phyloP scores from a whole-genome alignment of 2,888 invertebrate species.

The Elgonia sp. region DNA sequence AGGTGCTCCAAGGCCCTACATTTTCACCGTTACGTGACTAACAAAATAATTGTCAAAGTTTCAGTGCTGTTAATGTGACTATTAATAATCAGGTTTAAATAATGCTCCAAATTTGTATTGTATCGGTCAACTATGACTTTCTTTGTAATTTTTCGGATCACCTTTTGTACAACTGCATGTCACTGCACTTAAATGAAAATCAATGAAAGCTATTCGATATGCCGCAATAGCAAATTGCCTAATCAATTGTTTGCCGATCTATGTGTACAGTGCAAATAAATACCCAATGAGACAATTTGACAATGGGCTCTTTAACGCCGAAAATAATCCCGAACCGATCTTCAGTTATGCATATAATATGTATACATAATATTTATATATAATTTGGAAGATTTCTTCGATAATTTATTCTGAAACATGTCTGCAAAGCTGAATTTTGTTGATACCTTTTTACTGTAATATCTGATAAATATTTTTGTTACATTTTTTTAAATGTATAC shows the following conservation, averaged over 20 bases:
- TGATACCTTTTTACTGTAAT: too few species aligned
- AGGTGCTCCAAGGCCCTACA: background rate
- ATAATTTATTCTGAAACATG: too few species aligned
- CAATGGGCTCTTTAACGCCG: conserved; percentile 25
- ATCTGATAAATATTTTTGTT: too few species aligned
- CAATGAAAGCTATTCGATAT: conserved; percentile 45
- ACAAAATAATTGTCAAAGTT: background rate
- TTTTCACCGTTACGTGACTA: background rate
- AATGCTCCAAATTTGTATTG: background rate
- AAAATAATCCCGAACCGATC: conserved; percentile 16
- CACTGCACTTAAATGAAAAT: conserved; percentile 54
- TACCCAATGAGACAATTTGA: conserved; percentile 35
- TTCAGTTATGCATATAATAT: background rate
- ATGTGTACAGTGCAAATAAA: conserved; percentile 27
- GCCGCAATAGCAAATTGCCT: conserved; percentile 53
- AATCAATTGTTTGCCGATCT: conserved; percentile 50
- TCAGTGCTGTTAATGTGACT: background rate
- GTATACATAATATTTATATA: background rate
- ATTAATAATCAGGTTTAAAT: background rate
- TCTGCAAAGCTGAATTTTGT: too few species aligned
- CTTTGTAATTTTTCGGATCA: background rate
- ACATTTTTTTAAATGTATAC: too few species aligned
- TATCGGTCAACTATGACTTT: background rate
- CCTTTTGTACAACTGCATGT: conserved; percentile 1
- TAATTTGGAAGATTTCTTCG: too few species aligned